phyloP scores from a whole-genome alignment of 2,888 invertebrate genomes.

The Leptothorax acervorum region DNA sequence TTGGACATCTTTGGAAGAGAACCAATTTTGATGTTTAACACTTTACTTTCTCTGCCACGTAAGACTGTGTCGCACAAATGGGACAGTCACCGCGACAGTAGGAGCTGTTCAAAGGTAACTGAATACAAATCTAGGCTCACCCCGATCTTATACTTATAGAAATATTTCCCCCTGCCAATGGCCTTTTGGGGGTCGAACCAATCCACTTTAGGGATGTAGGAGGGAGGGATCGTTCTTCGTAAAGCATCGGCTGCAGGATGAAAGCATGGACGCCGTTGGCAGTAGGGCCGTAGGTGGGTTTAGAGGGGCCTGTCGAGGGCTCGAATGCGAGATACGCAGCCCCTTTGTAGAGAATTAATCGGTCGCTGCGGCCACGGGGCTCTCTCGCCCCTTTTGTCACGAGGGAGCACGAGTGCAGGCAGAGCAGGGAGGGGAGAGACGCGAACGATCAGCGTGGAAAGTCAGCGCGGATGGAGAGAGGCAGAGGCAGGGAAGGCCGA shows the following conservation, averaged over 20 bases:
- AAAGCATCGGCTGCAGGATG: constrained; percentile 45
- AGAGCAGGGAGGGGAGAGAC: constrained; percentile 6
- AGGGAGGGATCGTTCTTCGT: constrained; percentile 76
- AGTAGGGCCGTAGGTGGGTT: constrained; percentile 69
- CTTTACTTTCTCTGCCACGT: not conserved
- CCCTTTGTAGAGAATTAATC: constrained; percentile 79
- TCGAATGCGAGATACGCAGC: constrained; percentile 65
- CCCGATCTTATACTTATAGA: constrained; percentile 67
- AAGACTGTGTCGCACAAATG: not conserved
- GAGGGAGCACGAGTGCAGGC: constrained; percentile 30
- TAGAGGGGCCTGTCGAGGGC: constrained; percentile 74
- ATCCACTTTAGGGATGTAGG: constrained; percentile 70
- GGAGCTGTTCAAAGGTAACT: constrained; percentile 30
- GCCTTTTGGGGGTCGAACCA: constrained; percentile 60
- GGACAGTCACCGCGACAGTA: not conserved
- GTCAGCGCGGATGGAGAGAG: not conserved
- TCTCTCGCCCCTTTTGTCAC: constrained; percentile 60
- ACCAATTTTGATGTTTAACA: not conserved
- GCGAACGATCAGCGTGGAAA: constrained; percentile 23
- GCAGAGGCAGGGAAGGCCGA: not conserved
- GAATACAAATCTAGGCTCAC: constrained; percentile 34
- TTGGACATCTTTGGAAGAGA: constrained; percentile 13
- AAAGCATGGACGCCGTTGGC: constrained; percentile 54
- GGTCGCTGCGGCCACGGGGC: constrained; percentile 67
- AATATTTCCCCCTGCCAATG: constrained; percentile 35